Percentiles rank a stretch among this genome's conserved stretches.
These are phyloP conservation scores for Ochropleura plecta DNA, from an alignment of 2,888 invertebrate species.

Conservation along the genomic window DNA sequence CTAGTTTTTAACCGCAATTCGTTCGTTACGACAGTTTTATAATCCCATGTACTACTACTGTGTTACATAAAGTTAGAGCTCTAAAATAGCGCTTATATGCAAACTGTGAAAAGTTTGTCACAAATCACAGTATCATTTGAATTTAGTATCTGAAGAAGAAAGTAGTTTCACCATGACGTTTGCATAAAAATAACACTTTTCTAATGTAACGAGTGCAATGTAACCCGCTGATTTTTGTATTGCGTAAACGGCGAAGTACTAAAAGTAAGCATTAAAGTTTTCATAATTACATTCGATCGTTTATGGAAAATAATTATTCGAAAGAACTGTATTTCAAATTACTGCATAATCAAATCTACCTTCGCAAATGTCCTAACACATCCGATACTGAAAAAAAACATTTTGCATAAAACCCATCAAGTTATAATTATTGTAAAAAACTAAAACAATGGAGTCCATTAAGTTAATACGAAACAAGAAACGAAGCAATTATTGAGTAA, in stretches of 20 bases:
- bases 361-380: slow-evolving; percentile 43
- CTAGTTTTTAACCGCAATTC: background rate
- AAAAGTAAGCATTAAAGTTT: slow-evolving; percentile 10
- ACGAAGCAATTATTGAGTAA: slow-evolving; percentile 74
- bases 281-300: slow-evolving; percentile 3
- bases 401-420: slow-evolving; percentile 75
- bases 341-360: slow-evolving; percentile 19
- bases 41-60: background rate
- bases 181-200: slow-evolving; percentile 11
- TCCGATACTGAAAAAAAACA: slow-evolving; percentile 60
- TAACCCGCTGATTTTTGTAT: background rate
- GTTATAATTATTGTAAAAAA: slow-evolving; percentile 75
- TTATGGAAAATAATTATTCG: slow-evolving; percentile 3
- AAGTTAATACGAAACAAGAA: slow-evolving; percentile 68
- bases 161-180: slow-evolving; percentile 36
- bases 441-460: slow-evolving; percentile 73
- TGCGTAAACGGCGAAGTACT: background rate
- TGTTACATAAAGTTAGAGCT: background rate
- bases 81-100: slow-evolving; percentile 1
- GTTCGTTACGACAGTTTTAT: background rate
- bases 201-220: slow-evolving; percentile 18
- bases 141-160: slow-evolving; percentile 24
- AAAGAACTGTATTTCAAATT: slow-evolving; percentile 26
- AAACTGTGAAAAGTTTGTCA: slow-evolving; percentile 9
- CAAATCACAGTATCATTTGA: slow-evolving; percentile 22